Evolutionary conservation across 2,113 vertebrate species (phyloP).

Genomic region (Corapipo altera): DNA sequence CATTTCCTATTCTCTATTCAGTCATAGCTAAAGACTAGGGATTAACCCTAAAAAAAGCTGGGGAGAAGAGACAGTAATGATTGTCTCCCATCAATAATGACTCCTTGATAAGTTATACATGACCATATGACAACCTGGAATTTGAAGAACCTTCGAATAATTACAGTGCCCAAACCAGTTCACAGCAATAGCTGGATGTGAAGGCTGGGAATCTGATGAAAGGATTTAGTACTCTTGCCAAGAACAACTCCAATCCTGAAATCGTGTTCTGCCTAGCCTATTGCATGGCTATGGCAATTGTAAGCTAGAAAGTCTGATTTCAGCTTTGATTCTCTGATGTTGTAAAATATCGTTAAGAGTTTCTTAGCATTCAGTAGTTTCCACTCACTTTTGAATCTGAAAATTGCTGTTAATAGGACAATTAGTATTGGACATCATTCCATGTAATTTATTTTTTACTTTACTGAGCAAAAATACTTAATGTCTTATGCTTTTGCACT

Average conservation of each 20-base stretch:
- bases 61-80: neutral
- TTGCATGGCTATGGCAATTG: neutral
- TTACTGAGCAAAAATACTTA: slow-evolving; percentile 23
- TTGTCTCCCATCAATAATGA: neutral
- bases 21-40: neutral
- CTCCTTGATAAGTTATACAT: neutral
- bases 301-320: neutral
- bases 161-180: neutral
- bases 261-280: neutral
- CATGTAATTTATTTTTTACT: slow-evolving; percentile 33
- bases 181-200: neutral
- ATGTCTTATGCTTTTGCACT: neutral
- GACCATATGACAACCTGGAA: neutral
- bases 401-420: slow-evolving; percentile 27
- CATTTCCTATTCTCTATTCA: neutral
- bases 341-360: neutral
- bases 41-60: neutral
- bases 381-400: slow-evolving; percentile 32
- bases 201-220: neutral
- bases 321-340: neutral
- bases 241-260: neutral
- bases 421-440: slow-evolving; percentile 18
- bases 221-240: neutral
- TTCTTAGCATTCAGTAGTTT: slow-evolving; percentile 21
- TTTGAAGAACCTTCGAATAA: neutral